These are phyloP conservation scores for Paracentrotus lividus DNA, from an alignment of 53 echinoderm and acorn worm genomes.

Conservation along the genomic window DNA sequence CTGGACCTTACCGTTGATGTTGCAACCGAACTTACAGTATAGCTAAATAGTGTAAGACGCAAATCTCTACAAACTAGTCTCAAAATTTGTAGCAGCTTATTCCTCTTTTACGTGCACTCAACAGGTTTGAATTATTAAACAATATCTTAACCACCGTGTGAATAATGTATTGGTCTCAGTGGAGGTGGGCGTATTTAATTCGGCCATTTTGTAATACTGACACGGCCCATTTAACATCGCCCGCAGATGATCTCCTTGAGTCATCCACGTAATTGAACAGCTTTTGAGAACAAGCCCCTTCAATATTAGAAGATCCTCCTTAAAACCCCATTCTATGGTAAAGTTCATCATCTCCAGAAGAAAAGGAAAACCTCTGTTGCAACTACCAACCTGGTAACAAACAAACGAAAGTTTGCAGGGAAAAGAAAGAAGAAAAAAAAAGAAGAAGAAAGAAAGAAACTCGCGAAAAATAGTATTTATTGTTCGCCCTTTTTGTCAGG, in stretches of 20 bases:
- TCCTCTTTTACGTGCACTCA: not conserved
- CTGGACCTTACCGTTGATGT: no score
- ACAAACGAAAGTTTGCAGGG: no score
- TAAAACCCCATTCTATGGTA: not conserved
- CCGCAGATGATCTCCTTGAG: not conserved
- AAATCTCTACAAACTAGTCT: no score
- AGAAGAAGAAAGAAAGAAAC: no score
- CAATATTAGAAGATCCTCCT: not conserved
- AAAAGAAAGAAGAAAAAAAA: no score
- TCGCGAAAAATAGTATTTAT: no score
- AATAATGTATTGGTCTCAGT: not conserved
- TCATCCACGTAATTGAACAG: not conserved
- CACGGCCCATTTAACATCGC: constrained; percentile 13
- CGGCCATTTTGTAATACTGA: not conserved
- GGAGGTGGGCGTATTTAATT: not conserved
- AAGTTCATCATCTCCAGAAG: not conserved
- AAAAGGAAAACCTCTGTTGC: not conserved
- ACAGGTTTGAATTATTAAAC: not conserved
- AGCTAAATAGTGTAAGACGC: no score
- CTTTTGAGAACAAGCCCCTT: not conserved
- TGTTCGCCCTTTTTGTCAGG: no score
- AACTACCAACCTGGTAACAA: no score
- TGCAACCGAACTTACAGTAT: no score
- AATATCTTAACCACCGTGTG: not conserved
- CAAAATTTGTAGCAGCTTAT: no score